These are phyloP conservation scores for Phoxinus dragarum DNA, from an alignment of 2,797 vertebrate genomes.

Conservation along the genomic window DNA sequence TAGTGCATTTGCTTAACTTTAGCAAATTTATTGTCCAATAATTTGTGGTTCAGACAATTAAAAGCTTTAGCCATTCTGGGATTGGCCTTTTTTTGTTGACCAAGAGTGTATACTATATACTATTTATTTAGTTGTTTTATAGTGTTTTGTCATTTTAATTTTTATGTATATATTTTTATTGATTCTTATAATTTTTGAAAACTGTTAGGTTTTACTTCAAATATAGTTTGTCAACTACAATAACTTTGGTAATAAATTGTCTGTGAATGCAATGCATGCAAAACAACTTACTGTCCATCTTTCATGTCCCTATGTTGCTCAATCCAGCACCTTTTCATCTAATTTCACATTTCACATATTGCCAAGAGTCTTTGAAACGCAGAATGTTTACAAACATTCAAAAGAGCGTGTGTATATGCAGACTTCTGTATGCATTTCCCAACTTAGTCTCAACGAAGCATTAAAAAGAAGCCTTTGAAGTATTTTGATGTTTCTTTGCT, in stretches of 20 bases:
- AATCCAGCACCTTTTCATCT: slow-evolving; percentile 13
- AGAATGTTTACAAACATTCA: slow-evolving; percentile 10
- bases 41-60: background rate
- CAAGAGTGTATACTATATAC: background rate
- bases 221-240: background rate
- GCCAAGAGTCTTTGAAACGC: slow-evolving; percentile 20
- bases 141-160: background rate
- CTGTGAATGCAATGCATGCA: background rate
- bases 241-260: background rate
- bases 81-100: too few relatives aligned
- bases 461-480: slow-evolving; percentile 82
- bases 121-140: background rate
- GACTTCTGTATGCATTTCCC: slow-evolving; percentile 55
- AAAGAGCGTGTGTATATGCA: slow-evolving; percentile 2
- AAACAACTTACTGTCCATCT: background rate
- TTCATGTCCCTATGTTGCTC: background rate
- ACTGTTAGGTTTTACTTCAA: background rate
- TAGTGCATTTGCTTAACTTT: background rate
- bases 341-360: background rate
- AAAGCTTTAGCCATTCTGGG: too few relatives aligned
- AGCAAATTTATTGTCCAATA: background rate
- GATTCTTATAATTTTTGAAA: background rate
- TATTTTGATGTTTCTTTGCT: slow-evolving; percentile 82
- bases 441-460: slow-evolving; percentile 77
- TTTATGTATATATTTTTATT: background rate